Base-by-base conservation (phyloP, 2,797 vertebrate species). In the Chelonia mydas region DNA sequence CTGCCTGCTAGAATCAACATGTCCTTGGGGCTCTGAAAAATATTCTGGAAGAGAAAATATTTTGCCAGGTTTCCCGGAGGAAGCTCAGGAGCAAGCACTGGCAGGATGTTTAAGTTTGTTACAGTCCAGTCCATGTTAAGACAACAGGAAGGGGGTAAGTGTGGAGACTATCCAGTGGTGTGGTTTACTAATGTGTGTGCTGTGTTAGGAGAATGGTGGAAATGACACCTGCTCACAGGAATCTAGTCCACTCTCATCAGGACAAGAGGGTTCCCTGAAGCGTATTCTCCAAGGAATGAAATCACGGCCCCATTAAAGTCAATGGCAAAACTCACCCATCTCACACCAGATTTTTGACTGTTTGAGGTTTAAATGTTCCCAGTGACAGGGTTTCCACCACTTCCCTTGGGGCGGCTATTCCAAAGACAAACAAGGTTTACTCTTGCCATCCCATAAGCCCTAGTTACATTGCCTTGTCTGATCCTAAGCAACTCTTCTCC, bases 21-120 rank as follows among this genome's bases (percentile, higher is more conserved):
- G 86, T 86, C 84, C 74, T 0, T 5, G 65, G 55, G 86, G 55
- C 41, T 87, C 94, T 81, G 68, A 49, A 50, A 87, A 96, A 86
- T 87, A 87, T 79, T 76, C 81, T 84, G 53, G 61, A 95, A 95
- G 74, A 84, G 51, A 89, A 79, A 50, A 61, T 12, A 78, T 53
- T 82, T 90, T 87, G 53, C 81, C 23, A 78, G 41, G 41, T 74
- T 74, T 74, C 72, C 72, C 72, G 74, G 47, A 54, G 13, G n/a
- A 93, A 90, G 0, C 3, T 37, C 51, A 81, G 83, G 55, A 84
- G 84, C 76, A 80, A 91, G 94, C 90, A 94, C 89, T 92, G 96
- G 65, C 91, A 96, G 89, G 76, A 83, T 94, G 80, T 68, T 89
- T 95, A 94, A 91, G 90, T 91, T 54, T 95, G 93, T 91, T 92